These are phyloP conservation scores for Galeruca laticollis DNA, from an alignment of 2,888 invertebrate genomes.

Conservation along the genomic window DNA sequence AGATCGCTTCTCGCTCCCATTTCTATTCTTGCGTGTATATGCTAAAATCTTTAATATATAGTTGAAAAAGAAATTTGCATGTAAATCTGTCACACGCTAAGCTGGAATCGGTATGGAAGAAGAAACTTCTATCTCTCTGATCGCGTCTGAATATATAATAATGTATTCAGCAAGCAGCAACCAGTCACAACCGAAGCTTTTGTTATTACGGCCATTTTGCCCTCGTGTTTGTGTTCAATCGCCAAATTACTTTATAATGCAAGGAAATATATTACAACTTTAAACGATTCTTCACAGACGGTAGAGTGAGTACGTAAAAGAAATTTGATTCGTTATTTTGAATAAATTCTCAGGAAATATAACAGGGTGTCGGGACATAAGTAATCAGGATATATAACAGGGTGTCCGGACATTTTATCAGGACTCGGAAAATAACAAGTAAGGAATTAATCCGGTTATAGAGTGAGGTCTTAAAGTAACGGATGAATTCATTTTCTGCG, in stretches of 20 bases:
- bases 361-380: no score
- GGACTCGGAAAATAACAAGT: no score
- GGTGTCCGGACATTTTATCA: no score
- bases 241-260: slow-evolving; percentile 61
- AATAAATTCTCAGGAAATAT: neutral
- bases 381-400: no score
- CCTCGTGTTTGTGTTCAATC: slow-evolving; percentile 59
- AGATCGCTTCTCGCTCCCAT: neutral
- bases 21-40: slow-evolving; percentile 14
- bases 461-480: no score
- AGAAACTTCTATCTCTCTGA: slow-evolving; percentile 64
- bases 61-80: slow-evolving; percentile 65
- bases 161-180: slow-evolving; percentile 61
- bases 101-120: slow-evolving; percentile 64
- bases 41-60: slow-evolving; percentile 60
- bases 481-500: no score
- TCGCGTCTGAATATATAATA: slow-evolving; percentile 58
- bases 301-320: slow-evolving; percentile 8
- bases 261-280: slow-evolving; percentile 51
- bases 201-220: slow-evolving; percentile 57
- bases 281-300: slow-evolving; percentile 23
- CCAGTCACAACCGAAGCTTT: slow-evolving; percentile 56
- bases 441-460: no score
- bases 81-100: slow-evolving; percentile 66
- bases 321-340: neutral